Conservation (phyloP, 30 jellyfish, hydroid and myxozoan species). For the Hydractinia symbiolongicarpus region DNA sequence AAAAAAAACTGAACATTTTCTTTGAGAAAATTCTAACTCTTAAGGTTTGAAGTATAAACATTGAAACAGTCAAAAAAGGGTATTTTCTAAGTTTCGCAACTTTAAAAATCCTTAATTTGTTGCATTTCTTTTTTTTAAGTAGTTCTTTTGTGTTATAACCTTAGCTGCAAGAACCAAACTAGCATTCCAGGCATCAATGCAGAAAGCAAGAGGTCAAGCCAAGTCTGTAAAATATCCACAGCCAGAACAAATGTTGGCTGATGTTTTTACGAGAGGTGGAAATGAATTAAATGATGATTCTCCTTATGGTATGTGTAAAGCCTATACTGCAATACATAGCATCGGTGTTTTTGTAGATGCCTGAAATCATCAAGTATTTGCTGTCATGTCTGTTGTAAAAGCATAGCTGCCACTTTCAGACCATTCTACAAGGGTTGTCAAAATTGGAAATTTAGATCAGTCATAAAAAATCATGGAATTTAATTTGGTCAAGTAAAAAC, state of each 20-base stretch:
- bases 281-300: conserved; percentile 64
- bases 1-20: no score
- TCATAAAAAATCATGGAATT: no score
- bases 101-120: no score
- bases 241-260: conserved; percentile 72
- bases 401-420: no score
- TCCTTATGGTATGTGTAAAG: conserved; percentile 60
- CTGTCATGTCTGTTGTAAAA: background rate
- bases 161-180: conserved; percentile 89
- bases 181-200: conserved; percentile 70
- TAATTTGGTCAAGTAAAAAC: no score
- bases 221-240: conserved; percentile 70
- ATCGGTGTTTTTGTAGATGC: background rate
- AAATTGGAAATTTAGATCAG: background rate
- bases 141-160: background rate
- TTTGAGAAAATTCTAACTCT: no score
- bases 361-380: background rate
- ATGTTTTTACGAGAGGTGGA: conserved; percentile 61
- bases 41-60: no score
- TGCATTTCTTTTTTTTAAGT: no score
- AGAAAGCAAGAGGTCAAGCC: conserved; percentile 94
- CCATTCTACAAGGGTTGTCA: background rate
- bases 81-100: no score
- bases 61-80: no score
- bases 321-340: no score